phyloP scores from a whole-genome alignment of 2,797 vertebrate species.

The Esox masquinongy region DNA sequence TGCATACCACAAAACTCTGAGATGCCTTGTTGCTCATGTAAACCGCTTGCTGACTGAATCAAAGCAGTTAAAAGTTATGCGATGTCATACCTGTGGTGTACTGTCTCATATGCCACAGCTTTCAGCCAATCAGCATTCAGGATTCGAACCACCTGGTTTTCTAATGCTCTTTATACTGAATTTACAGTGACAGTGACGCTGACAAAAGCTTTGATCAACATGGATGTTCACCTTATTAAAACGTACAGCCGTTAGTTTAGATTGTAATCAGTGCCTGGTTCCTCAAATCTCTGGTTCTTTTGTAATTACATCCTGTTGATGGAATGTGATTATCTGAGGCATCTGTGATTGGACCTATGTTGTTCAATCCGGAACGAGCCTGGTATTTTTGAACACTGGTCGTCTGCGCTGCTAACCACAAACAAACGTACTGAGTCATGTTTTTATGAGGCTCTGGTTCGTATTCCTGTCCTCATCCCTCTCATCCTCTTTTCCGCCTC shows the following conservation, averaged over 20 bases:
- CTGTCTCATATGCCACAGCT: no score
- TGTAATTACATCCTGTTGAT: background rate
- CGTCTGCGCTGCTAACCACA: constrained; percentile 23
- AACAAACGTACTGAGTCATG: constrained; percentile 38
- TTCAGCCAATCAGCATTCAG: no score
- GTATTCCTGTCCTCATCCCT: constrained; percentile 30
- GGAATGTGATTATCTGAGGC: constrained; percentile 21
- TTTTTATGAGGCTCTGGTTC: constrained; percentile 38
- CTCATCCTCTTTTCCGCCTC: constrained; percentile 23
- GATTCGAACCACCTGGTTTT: no score
- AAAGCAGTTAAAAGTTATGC: no score
- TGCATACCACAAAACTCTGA: no score
- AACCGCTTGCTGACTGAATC: no score
- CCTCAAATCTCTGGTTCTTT: background rate
- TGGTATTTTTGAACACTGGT: constrained; percentile 36
- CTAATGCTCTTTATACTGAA: background rate
- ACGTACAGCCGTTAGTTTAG: background rate
- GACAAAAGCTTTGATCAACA: background rate
- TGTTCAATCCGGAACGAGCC: constrained; percentile 33
- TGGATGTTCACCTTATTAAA: background rate
- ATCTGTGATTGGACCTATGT: constrained; percentile 34
- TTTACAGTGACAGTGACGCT: background rate
- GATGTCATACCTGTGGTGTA: no score
- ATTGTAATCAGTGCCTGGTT: background rate
- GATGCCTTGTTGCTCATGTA: no score